These are phyloP conservation scores for Paralichthys olivaceus DNA, from an alignment of 2,113 vertebrate genomes.

Conservation along the genomic window DNA sequence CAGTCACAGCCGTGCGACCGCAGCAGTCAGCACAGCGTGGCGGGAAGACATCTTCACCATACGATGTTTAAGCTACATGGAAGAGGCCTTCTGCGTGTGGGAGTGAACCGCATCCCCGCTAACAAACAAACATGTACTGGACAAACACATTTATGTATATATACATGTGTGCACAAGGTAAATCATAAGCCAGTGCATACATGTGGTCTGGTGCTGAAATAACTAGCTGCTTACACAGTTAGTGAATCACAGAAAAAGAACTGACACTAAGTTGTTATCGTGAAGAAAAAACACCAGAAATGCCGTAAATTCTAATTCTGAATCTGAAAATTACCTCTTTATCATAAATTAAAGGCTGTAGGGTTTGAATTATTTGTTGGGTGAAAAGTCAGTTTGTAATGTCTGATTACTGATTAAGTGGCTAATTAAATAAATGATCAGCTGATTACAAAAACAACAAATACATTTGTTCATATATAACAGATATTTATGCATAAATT, in stretches of 20 bases:
- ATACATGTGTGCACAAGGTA: not conserved
- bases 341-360: not conserved
- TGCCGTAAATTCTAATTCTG: not conserved
- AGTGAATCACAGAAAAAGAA: not conserved
- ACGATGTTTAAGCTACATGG: constrained; percentile 33
- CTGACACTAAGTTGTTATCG: not conserved
- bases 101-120: not conserved
- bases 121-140: constrained; percentile 26
- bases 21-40: constrained; percentile 59
- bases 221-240: constrained; percentile 4
- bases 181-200: not conserved
- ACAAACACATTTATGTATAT: constrained; percentile 9
- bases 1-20: constrained; percentile 61
- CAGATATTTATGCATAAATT: not conserved
- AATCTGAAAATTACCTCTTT: not conserved
- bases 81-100: constrained; percentile 10
- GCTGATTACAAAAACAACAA: too few species aligned
- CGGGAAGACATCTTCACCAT: constrained; percentile 71
- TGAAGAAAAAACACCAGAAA: not conserved
- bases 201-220: not conserved
- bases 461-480: not conserved
- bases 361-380: too few species aligned
- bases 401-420: too few species aligned
- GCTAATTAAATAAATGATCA: too few species aligned
- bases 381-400: too few species aligned